Conservation (phyloP, 2,888 invertebrate species). For the Tribolium freemani region DNA sequence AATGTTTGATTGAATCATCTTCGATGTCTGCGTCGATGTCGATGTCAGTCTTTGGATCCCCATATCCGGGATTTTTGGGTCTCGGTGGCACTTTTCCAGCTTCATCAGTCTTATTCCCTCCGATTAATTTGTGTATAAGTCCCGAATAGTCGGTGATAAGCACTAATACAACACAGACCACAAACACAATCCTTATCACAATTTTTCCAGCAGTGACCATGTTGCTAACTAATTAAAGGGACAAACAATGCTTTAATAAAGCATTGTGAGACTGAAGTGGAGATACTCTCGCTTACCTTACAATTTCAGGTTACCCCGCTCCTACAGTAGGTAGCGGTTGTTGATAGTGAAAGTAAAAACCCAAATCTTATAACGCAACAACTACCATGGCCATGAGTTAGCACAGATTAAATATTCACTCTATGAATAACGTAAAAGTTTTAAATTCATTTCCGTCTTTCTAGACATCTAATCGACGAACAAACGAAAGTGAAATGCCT, state of each 20-base stretch:
- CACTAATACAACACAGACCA: constrained; percentile 71
- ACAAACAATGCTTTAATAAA: constrained; percentile 47
- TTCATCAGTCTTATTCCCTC: constrained; percentile 65
- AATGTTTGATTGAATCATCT: constrained; percentile 65
- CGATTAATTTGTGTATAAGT: constrained; percentile 68
- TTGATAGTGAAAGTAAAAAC: constrained; percentile 54
- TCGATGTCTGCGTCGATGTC: constrained; percentile 70
- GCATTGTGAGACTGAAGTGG: constrained; percentile 54
- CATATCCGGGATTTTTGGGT: constrained; percentile 67
- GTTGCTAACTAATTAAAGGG: constrained; percentile 47
- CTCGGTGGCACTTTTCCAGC: constrained; percentile 58
- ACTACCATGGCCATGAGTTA: constrained; percentile 29
- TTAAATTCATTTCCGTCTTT: constrained; percentile 41
- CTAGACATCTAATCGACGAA: constrained; percentile 22
- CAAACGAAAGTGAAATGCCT: constrained; percentile 41
- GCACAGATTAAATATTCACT: constrained; percentile 24
- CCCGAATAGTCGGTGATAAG: constrained; percentile 72
- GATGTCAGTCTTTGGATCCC: constrained; percentile 65
- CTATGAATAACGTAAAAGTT: constrained; percentile 21
- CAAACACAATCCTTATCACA: constrained; percentile 70
- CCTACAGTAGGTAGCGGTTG: constrained; percentile 37
- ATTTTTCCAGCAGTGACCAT: constrained; percentile 64
- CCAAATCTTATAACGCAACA: constrained; percentile 37
- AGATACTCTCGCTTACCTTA: constrained; percentile 57
- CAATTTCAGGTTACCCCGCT: constrained; percentile 53